Evolutionary conservation across 92 coral and sea anemone species (phyloP).

Genomic region (Phymanthus crucifer): DNA sequence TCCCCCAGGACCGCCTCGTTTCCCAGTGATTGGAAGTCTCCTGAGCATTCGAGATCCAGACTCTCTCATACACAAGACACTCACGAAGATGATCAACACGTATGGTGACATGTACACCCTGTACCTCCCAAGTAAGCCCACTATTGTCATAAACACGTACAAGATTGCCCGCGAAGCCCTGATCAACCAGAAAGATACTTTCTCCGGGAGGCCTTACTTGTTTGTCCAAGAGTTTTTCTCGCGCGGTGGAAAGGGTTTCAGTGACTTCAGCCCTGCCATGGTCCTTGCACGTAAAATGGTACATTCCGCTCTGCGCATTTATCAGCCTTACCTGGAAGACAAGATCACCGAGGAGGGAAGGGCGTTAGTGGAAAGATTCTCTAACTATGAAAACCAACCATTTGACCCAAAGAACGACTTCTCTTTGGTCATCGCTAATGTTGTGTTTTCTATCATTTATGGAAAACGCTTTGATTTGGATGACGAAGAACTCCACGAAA

Average conservation of each 20-base stretch:
- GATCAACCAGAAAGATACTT: slow-evolving; percentile 56
- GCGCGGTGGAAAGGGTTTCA: slow-evolving; percentile 50
- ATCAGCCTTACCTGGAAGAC: slow-evolving; percentile 50
- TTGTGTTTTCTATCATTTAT: slow-evolving; percentile 58
- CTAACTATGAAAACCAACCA: slow-evolving; percentile 34
- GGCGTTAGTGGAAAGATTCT: slow-evolving; percentile 50
- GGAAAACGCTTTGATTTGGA: slow-evolving; percentile 38
- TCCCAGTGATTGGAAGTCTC: slow-evolving; percentile 76
- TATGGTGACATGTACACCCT: slow-evolving; percentile 72
- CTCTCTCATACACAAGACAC: slow-evolving; percentile 50
- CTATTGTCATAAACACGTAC: slow-evolving; percentile 65
- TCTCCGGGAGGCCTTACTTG: slow-evolving; percentile 74
- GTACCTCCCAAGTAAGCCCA: slow-evolving; percentile 57
- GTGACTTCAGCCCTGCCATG: slow-evolving; percentile 51
- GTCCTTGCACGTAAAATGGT: slow-evolving; percentile 54
- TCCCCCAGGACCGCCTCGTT: slow-evolving; percentile 87
- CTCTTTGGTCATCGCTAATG: slow-evolving; percentile 59
- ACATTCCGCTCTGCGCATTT: slow-evolving; percentile 68
- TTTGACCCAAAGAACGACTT: slow-evolving; percentile 57
- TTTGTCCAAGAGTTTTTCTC: slow-evolving; percentile 52
- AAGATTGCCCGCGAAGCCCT: slow-evolving; percentile 76
- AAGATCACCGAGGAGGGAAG: slow-evolving; percentile 58
- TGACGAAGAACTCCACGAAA: slow-evolving; percentile 13
- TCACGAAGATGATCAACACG: slow-evolving; percentile 52
- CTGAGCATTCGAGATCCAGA: slow-evolving; percentile 48